These are phyloP conservation scores for Pogonophryne albipinna DNA, from an alignment of 2,797 vertebrate genomes.

Conservation along the genomic window DNA sequence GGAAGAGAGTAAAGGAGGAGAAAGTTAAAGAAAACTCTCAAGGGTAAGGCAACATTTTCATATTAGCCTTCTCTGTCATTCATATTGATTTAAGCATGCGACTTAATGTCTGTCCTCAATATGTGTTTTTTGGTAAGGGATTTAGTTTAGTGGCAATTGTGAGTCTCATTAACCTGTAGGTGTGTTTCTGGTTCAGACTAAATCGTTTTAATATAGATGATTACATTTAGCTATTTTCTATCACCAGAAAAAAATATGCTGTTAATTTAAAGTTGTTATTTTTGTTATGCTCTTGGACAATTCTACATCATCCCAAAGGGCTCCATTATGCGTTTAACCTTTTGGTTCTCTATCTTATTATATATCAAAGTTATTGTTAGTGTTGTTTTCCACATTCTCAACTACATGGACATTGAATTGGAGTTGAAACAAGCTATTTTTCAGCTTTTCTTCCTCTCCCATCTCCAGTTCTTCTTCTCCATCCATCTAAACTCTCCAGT, in stretches of 20 bases:
- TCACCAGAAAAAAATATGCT: background rate
- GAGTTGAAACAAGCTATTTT: background rate
- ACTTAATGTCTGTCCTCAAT: background rate
- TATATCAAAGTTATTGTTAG: background rate
- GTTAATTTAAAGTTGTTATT: background rate
- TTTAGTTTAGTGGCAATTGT: background rate
- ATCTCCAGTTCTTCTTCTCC: background rate
- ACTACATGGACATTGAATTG: too few relatives aligned
- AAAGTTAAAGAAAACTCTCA: constrained; percentile 52
- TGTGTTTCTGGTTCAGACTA: background rate
- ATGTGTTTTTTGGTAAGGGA: background rate
- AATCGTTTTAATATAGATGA: background rate
- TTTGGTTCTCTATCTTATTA: background rate
- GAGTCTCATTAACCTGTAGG: background rate
- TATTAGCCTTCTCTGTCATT: background rate
- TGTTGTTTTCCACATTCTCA: too few relatives aligned
- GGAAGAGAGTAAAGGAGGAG: constrained; percentile 40
- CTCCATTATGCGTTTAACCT: constrained; percentile 4
- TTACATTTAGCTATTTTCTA: background rate
- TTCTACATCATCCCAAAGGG: background rate
- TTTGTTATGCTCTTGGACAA: constrained; percentile 3
- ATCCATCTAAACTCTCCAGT: constrained; percentile 1
- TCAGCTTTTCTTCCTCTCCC: background rate
- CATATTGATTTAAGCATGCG: background rate
- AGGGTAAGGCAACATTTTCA: constrained; percentile 70